Evolutionary conservation across 2,113 vertebrate species (phyloP), one percentile per base, ranked within the genome.

Genomic region (Gasterosteus aculeatus): DNA sequence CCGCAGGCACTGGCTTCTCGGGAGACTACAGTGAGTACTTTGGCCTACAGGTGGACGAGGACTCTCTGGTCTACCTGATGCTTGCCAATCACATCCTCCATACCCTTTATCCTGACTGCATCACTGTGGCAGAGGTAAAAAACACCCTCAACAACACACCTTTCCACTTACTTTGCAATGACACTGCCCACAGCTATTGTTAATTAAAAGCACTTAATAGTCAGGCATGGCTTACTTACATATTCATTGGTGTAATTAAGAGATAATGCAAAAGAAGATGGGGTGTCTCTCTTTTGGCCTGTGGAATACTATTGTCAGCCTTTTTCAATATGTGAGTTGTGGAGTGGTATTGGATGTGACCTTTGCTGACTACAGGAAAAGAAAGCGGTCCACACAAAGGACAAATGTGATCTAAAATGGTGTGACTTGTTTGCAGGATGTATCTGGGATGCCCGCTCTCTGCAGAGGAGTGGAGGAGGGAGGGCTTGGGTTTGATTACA

Each of bases 1-100:
- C 71, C 81, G 71, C 87, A 99, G 98, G 95, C 88, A 38, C 86
- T 2, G 80, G 85, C 33, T 99, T 99, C 93, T 95, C 96, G 14
- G 98, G 98, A 42, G 95, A 95, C 90, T 99, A 99, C 89, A 92
- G 92, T 7, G 97, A 98, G 88, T 99, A 99, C 93, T 99, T 99
- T 93, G 98, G 98, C 78, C 95, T 99, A 10, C 97, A 99, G 0
- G 97, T 99, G 77, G 96, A 99, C 83, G 98, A 99, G 88, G 98
- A 99, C 85, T 95, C 97, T 41, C 78, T 99, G 86, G 92, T 95
- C 85, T 99, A 99, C 77, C 94, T 99, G 78, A 98, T 96, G 95
- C 87, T 99, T 84, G 95, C 97, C 83, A 99, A 99, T 91, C 93
- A 99, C 88, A 94, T 99, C 87, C 84, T 95, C 82, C 96, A 98